Conservation (phyloP, 2,888 invertebrate species). For the Actias luna region DNA sequence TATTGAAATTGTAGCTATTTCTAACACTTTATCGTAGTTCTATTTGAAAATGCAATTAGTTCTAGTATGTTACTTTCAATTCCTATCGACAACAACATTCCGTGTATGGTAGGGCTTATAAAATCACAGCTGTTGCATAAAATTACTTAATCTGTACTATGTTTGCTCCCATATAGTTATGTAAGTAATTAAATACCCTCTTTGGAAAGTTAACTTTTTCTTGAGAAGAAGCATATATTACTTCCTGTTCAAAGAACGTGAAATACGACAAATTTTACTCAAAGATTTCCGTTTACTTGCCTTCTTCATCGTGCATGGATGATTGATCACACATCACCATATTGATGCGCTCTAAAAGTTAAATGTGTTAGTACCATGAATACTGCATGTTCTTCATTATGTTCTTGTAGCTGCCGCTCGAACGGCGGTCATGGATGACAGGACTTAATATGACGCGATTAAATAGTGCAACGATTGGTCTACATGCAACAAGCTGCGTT, state of each 20-base stretch:
- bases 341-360: constrained; percentile 70
- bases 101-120: constrained; percentile 13
- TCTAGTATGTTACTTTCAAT: background rate
- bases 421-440: constrained; percentile 55
- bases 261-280: background rate
- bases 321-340: constrained; percentile 54
- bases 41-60: background rate
- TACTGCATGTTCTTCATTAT: constrained; percentile 50
- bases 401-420: constrained; percentile 38
- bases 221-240: constrained; percentile 2
- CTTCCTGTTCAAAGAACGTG: constrained; percentile 12
- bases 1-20: no score
- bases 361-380: constrained; percentile 64
- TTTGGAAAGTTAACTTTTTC: constrained; percentile 3
- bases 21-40: background rate
- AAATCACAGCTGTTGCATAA: constrained; percentile 1
- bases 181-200: background rate
- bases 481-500: constrained; percentile 50
- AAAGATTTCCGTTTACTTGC: background rate
- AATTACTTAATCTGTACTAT: constrained; percentile 12
- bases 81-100: background rate
- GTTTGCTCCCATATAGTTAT: constrained; percentile 10
- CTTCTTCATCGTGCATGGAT: constrained; percentile 13
- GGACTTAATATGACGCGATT: constrained; percentile 40
- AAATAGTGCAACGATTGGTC: constrained; percentile 57